Evolutionary conservation across 2,113 vertebrate species (phyloP).

Genomic region (Lycocorax pyrrhopterus): DNA sequence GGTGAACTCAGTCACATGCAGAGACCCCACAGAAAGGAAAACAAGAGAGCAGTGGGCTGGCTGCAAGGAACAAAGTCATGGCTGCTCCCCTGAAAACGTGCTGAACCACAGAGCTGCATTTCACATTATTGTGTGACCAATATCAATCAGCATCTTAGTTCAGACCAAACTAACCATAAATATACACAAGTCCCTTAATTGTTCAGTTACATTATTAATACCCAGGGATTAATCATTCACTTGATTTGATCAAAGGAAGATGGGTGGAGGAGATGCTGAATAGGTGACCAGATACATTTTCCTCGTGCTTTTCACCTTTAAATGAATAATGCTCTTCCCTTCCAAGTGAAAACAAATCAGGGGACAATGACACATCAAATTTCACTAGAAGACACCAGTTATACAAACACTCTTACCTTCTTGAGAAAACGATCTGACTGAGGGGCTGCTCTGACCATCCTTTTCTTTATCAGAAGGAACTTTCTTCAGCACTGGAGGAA

Average conservation of each 20-base stretch:
- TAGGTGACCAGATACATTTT: background rate
- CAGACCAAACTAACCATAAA: background rate
- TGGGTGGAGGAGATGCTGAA: background rate
- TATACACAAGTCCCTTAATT: background rate
- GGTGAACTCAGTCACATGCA: background rate
- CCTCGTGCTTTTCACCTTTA: background rate
- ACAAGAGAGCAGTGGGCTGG: background rate
- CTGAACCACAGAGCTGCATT: background rate
- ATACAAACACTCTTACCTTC: slow-evolving; percentile 77
- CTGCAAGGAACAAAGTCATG: background rate
- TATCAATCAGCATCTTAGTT: background rate
- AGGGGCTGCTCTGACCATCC: slow-evolving; percentile 77
- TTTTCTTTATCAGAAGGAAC: slow-evolving; percentile 84
- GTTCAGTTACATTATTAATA: background rate
- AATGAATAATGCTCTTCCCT: background rate
- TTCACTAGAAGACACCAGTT: background rate
- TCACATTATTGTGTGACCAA: background rate
- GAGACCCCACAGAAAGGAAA: background rate
- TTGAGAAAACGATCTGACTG: slow-evolving; percentile 76
- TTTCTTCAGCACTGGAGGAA: slow-evolving; percentile 81
- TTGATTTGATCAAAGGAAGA: background rate
- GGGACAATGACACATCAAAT: background rate
- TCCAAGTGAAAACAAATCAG: background rate
- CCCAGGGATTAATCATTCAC: background rate
- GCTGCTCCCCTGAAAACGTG: background rate